A percentile compares a stretch with the other conserved stretches of the same genome.
phyloP scores from a whole-genome alignment of 2,888 invertebrate species.

The Glomeris marginata region DNA sequence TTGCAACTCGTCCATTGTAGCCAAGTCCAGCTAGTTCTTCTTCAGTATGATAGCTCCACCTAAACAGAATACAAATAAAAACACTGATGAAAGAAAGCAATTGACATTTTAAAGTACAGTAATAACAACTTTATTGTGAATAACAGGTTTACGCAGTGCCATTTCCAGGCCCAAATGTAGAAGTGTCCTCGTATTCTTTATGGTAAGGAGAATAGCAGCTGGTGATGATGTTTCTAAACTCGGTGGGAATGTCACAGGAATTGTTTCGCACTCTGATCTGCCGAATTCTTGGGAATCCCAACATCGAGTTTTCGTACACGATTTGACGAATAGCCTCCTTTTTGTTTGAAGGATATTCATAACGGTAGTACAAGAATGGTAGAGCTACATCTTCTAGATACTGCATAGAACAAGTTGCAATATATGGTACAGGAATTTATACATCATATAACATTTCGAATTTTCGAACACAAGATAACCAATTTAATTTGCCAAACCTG shows the following conservation, averaged over 20 bases:
- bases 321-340: constrained; percentile 19
- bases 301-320: constrained; percentile 40
- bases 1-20: constrained; percentile 36
- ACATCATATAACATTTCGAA: no score
- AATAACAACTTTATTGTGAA: not conserved
- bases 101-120: not conserved
- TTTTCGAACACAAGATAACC: no score
- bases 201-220: constrained; percentile 45
- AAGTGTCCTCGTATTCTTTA: constrained; percentile 36
- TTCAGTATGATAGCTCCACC: constrained; percentile 34
- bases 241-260: constrained; percentile 46
- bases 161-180: constrained; percentile 33
- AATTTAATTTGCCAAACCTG: no score
- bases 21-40: constrained; percentile 29
- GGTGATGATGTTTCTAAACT: constrained; percentile 43
- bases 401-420: no score
- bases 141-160: constrained; percentile 29
- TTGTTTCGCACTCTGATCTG: constrained; percentile 43
- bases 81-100: constrained; percentile 5
- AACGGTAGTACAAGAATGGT: no score
- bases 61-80: constrained; percentile 18
- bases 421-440: no score
- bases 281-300: constrained; percentile 43
- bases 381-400: no score
- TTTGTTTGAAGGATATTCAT: no score